Evolutionary conservation across 2,113 vertebrate genomes (phyloP).

Genomic region (Lagenorhynchus albirostris): DNA sequence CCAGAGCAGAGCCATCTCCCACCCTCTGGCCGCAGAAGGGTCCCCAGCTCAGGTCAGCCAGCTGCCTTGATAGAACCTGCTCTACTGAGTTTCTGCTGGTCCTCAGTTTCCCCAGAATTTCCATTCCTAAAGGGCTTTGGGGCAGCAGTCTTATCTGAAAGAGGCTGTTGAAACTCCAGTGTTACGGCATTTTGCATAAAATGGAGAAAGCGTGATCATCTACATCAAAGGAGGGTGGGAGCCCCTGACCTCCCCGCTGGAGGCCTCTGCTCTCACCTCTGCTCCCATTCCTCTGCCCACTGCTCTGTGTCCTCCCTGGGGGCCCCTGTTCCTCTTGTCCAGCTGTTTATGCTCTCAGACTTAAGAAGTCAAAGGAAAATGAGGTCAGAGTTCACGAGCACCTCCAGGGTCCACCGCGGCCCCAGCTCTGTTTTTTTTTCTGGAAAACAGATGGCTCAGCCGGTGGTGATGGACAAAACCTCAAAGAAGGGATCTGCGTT

Average conservation of each 20-base stretch:
- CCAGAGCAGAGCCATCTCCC: background rate
- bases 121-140: background rate
- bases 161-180: background rate
- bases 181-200: background rate
- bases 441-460: background rate
- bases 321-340: constrained; percentile 18
- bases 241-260: background rate
- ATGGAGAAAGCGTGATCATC: background rate
- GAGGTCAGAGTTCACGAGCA: background rate
- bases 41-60: background rate
- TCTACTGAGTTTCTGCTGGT: background rate
- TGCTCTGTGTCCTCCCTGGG: background rate
- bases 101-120: background rate
- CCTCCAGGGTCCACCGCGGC: background rate
- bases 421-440: background rate
- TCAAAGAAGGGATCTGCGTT: background rate
- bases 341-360: background rate
- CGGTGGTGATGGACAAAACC: background rate
- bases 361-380: background rate
- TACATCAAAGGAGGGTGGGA: background rate
- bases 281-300: background rate
- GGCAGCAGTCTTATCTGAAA: background rate
- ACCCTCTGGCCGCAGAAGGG: background rate
- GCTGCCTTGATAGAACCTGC: background rate
- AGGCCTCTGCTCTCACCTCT: background rate